Conservation (phyloP, 2,797 vertebrate genomes). For the Syngnathus acus region DNA sequence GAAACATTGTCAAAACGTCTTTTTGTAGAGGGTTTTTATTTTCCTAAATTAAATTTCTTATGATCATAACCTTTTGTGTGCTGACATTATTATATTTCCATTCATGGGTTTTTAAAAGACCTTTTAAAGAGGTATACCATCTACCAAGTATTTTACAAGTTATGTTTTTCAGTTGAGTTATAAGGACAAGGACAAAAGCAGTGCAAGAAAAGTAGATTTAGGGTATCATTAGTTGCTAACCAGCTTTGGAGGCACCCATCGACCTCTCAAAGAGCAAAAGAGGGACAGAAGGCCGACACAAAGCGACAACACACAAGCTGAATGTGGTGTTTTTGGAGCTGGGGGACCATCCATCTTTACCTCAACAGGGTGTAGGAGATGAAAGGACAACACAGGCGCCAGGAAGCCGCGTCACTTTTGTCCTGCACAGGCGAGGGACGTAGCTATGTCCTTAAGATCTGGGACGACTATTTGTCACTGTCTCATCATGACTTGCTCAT, state of each 20-base stretch:
- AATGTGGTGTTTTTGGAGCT: slow-evolving; percentile 47
- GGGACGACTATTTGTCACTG: slow-evolving; percentile 66
- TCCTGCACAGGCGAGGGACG: slow-evolving; percentile 57
- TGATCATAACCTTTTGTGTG: slow-evolving; percentile 31
- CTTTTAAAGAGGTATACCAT: not conserved
- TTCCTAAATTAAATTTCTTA: slow-evolving; percentile 72
- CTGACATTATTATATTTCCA: slow-evolving; percentile 18
- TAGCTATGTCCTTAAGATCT: slow-evolving; percentile 53
- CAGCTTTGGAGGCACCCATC: slow-evolving; percentile 29
- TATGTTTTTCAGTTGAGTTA: not conserved
- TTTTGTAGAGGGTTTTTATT: slow-evolving; percentile 56
- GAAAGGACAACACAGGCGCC: slow-evolving; percentile 66
- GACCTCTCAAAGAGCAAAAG: slow-evolving; percentile 38
- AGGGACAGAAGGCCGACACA: slow-evolving; percentile 59
- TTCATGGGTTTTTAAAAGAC: not conserved
- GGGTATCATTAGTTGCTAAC: slow-evolving; percentile 46
- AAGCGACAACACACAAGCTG: slow-evolving; percentile 45
- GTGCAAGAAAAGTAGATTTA: slow-evolving; percentile 6
- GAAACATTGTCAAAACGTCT: slow-evolving; percentile 38
- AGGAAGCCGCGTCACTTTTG: slow-evolving; percentile 71
- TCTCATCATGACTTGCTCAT: slow-evolving; percentile 56
- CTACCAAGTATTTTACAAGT: not conserved
- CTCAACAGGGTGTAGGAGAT: slow-evolving; percentile 66
- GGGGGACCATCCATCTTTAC: slow-evolving; percentile 68
- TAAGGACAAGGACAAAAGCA: not conserved